Conservation (phyloP, 2,797 vertebrate genomes). For the Acipenser ruthenus region DNA sequence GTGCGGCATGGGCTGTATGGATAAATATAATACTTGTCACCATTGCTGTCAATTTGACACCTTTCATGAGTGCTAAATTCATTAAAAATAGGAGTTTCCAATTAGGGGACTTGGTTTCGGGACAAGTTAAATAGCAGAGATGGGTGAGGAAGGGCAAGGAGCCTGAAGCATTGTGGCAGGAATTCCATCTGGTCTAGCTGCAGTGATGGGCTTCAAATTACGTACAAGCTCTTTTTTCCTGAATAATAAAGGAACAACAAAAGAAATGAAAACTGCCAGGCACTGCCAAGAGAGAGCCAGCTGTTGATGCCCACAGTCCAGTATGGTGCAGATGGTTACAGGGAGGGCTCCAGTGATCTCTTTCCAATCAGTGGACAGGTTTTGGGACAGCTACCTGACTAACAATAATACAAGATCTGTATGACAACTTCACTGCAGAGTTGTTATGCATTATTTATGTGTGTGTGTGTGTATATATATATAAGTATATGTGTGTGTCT, state of each 20-base stretch:
- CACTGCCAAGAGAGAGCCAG: slow-evolving; percentile 8
- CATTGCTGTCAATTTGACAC: neutral
- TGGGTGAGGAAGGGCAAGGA: slow-evolving; percentile 12
- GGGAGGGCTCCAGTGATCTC: slow-evolving; percentile 47
- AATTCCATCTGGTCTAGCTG: slow-evolving; percentile 7
- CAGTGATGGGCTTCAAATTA: neutral
- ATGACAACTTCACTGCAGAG: neutral
- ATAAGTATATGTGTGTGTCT: too few relatives aligned
- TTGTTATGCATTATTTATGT: too few relatives aligned
- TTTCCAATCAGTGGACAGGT: slow-evolving; percentile 44
- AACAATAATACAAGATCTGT: slow-evolving; percentile 27
- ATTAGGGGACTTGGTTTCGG: slow-evolving; percentile 21
- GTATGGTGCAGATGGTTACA: slow-evolving; percentile 48
- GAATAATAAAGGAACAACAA: neutral
- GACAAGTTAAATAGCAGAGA: slow-evolving; percentile 9
- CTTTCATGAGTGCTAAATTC: neutral
- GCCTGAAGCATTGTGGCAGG: slow-evolving; percentile 17
- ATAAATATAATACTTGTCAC: too few relatives aligned
- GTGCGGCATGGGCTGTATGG: too few relatives aligned
- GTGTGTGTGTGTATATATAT: too few relatives aligned
- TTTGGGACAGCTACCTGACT: slow-evolving; percentile 36
- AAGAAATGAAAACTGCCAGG: slow-evolving; percentile 16
- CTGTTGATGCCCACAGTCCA: slow-evolving; percentile 41
- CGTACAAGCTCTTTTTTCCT: neutral
- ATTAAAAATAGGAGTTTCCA: slow-evolving; percentile 19